Evolutionary conservation across 2,113 vertebrate species (phyloP), one percentile per base, ranked within the genome.

Genomic region (Hippocampus mohnikei): DNA sequence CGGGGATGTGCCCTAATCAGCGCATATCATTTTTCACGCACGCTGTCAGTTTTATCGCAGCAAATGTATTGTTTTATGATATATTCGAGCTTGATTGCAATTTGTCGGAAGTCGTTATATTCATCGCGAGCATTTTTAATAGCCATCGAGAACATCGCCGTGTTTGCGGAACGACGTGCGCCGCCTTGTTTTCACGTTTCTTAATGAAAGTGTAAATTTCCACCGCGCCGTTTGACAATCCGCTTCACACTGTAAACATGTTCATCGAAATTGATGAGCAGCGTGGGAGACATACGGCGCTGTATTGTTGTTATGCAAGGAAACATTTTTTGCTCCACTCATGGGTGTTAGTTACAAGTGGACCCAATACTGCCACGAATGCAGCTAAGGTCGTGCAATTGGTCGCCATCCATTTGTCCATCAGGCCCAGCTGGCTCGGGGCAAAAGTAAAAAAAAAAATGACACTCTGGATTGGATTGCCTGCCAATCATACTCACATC

Each of bases 1-100:
- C 76, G 80, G 66, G 63, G 74, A 83, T 85, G 84, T 89, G 89
- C 88, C 86, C 81, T 85, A 85, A 89, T 90, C 80, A 86, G 81
- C 74, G 72, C 70, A 72, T 77, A 80, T 89, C 73, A 82, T 67
- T 44, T 79, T 82, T 71, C 71, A 88, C 56, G 88, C 88, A 86
- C 80, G 89, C 91, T 88, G 89, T 80, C 61, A 44, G 76, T 16
- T 46, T 65, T 65, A 65, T 25, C 25, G 42, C 41, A 27, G 13
- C 42, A 27, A 65, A 65, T 46, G 6, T 65, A 85, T 91, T 89
- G 88, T 88, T 87, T 78, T 90, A 84, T 89, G 89, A 88, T 81
- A 65, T 48, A 46, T 27, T 46, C 46, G 15, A 65, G n/a, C 23
- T 65, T 65, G n/a, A 27, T 65, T 65, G 12, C 8, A 27, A 46